Conservation (phyloP, 2,797 vertebrate species). For the Pangasius larnaudii region DNA sequence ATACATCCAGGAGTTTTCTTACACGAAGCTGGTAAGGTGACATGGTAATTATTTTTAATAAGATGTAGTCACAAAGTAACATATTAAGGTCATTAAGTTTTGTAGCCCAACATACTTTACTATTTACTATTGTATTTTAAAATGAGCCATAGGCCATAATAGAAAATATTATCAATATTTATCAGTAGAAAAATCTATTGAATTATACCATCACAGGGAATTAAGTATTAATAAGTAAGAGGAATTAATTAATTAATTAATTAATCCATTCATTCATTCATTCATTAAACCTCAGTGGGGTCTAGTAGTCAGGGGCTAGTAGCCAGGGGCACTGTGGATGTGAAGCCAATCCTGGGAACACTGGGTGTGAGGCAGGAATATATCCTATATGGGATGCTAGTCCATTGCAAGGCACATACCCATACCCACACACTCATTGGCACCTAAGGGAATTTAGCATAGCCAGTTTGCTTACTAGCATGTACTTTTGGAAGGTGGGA, state of each 20-base stretch:
- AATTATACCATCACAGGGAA: not conserved
- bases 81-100: not conserved
- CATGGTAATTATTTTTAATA: not conserved
- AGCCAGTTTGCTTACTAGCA: not conserved
- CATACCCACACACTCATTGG: not conserved
- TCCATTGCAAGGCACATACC: not conserved
- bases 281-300: not conserved
- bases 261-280: not conserved
- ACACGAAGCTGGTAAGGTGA: not conserved
- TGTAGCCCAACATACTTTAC: not conserved
- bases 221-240: not conserved
- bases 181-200: not conserved
- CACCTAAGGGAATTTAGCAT: not conserved
- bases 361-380: not conserved
- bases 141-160: not conserved
- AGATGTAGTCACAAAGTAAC: not conserved
- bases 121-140: not conserved
- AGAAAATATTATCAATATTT: no score
- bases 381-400: not conserved
- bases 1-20: not conserved
- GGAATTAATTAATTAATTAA: no score
- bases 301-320: not conserved
- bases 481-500: not conserved
- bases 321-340: not conserved
- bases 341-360: not conserved